Evolutionary conservation across 2,113 vertebrate genomes (phyloP), one percentile per base, ranked within the genome.

Genomic region (Dendrocopos noguchii): DNA sequence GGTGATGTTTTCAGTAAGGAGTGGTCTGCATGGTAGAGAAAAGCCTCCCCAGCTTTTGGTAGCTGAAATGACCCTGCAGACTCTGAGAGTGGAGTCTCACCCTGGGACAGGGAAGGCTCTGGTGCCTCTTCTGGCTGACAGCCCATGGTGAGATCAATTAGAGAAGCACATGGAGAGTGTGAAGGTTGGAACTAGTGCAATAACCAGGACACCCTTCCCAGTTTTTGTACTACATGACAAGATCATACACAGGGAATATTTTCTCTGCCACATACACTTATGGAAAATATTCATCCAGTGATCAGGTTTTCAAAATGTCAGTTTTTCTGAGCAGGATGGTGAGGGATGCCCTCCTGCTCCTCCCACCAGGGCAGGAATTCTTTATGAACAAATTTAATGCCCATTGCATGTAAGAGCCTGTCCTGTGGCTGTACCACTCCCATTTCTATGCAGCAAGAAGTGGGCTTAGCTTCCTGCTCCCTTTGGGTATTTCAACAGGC

Each of bases 221-320:
- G 3, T 47, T 55, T 53, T 50, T 36, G 36, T 72, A 1, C 72
- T 64, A 20, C 4, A 0, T 47, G 56, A 9, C 24, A 10, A 0
- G 6, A 29, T 56, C 31, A 65, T 3, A 39, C 33, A 33, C 33
- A 64, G 13, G 60, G 18, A 85, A 34, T 24, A 2, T 11, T 24
- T 70, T 57, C 74, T 64, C 77, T 90, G 19, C 18, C 28, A 56
- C 0, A 0, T 28, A 9, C 0, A 12, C 8, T 6, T 34, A 53
- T 34, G 50, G 1, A 0, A 79, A 85, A 60, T 57, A 73, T 39
- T 72, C 34, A 88, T 4, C 17, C 71, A 86, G 5, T 8, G 4
- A 47, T 31, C 2, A 60, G 3, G 31, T 79, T 18, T 31, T 59
- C 11, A 78, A 10, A 50, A 56, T 36, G 46, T 46, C 47, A 8